Evolutionary conservation across 2,797 vertebrate species (phyloP).

Genomic region (Phrynocephalus guinanensis): DNA sequence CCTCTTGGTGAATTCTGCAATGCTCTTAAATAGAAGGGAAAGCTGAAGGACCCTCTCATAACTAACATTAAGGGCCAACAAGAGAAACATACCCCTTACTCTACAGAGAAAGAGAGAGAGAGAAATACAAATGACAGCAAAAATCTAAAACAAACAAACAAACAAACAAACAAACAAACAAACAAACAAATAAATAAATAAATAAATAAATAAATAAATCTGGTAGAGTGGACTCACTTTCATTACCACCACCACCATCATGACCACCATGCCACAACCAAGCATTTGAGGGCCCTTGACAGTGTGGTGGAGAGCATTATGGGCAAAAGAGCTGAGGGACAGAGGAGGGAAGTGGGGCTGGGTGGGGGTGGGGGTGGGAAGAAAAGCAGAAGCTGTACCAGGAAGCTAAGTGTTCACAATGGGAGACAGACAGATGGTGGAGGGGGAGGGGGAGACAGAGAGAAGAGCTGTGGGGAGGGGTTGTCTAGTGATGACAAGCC

Average conservation of each 20-base stretch:
- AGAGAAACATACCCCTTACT: neutral
- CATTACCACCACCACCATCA: neutral
- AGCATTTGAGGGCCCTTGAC: neutral
- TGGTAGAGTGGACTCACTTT: neutral
- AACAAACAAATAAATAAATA: too few species aligned
- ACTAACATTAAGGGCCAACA: neutral
- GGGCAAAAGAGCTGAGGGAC: neutral
- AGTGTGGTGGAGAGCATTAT: conserved; percentile 15
- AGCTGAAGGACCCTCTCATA: too few species aligned
- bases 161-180: too few species aligned
- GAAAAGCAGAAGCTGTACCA: neutral
- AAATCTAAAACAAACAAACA: too few species aligned
- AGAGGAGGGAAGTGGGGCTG: neutral
- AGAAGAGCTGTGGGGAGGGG: neutral
- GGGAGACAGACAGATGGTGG: conserved; percentile 37
- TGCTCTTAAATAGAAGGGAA: too few species aligned
- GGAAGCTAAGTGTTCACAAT: conserved; percentile 24
- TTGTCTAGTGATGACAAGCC: neutral
- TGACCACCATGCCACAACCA: neutral
- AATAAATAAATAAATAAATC: too few species aligned
- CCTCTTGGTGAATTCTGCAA: too few species aligned
- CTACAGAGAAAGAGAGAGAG: neutral
- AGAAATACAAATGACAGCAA: neutral
- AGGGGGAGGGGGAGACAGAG: conserved; percentile 23
- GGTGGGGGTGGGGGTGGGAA: too few species aligned